A percentile compares a stretch with the other conserved stretches of the same genome.
These are phyloP conservation scores for Polietes domitor DNA, from an alignment of 2,888 invertebrate species.

Conservation along the genomic window DNA sequence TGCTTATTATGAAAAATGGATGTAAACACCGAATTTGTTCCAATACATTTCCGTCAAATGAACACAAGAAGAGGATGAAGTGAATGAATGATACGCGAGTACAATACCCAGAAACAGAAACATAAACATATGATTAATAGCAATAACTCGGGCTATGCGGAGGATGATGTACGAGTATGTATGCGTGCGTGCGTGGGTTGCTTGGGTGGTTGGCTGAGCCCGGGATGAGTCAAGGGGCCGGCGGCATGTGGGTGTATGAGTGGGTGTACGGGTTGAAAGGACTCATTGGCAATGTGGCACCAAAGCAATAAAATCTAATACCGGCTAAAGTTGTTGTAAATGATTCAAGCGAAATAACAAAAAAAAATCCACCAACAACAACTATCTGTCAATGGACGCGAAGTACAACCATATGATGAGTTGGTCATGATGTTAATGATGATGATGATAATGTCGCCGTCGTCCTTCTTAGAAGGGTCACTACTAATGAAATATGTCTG, in stretches of 20 bases:
- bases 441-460: not conserved
- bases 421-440: slow-evolving; percentile 12
- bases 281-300: slow-evolving; percentile 17
- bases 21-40: slow-evolving; percentile 23
- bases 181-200: not conserved
- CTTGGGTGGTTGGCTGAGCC: not conserved
- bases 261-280: not conserved
- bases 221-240: too few species aligned
- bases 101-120: slow-evolving; percentile 6
- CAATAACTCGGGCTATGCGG: slow-evolving; percentile 34
- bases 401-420: not conserved
- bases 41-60: slow-evolving; percentile 29
- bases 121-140: slow-evolving; percentile 58
- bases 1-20: slow-evolving; percentile 46
- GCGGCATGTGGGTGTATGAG: not conserved
- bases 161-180: not conserved
- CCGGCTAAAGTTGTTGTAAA: slow-evolving; percentile 57
- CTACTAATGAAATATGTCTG: slow-evolving; percentile 52
- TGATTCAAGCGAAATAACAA: not conserved
- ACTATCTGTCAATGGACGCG: not conserved
- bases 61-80: too few species aligned
- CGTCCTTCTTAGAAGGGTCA: slow-evolving; percentile 43
- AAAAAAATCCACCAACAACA: not conserved
- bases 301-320: slow-evolving; percentile 39
- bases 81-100: slow-evolving; percentile 11